Percentiles rank a stretch among this genome's conserved stretches.
phyloP scores from a whole-genome alignment of 2,888 invertebrate species.

The Seira ritae region DNA sequence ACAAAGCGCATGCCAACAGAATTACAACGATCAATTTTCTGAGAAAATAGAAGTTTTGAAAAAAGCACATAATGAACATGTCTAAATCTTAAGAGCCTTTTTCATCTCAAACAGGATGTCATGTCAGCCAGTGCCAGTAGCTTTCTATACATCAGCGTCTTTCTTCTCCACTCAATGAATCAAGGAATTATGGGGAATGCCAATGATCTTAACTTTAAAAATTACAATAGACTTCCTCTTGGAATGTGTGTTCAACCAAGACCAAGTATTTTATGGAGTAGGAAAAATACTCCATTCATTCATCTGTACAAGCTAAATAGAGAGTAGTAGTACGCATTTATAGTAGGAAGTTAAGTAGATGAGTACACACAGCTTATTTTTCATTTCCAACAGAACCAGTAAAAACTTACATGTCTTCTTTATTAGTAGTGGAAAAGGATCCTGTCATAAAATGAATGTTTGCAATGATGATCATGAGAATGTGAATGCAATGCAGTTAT shows the following conservation, averaged over 20 bases:
- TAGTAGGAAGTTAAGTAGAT: too few relatives aligned
- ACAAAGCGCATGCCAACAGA: neutral
- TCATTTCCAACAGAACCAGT: neutral
- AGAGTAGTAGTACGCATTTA: neutral
- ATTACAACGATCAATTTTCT: neutral
- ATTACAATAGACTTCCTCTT: neutral
- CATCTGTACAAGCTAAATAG: neutral
- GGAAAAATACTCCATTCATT: neutral
- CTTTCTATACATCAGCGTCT: neutral
- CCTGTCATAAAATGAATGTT: constrained; percentile 2
- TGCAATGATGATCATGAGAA: constrained; percentile 3
- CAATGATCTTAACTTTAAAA: neutral
- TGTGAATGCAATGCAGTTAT: constrained; percentile 7
- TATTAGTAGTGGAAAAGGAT: neutral
- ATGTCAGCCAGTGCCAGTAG: neutral
- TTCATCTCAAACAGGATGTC: neutral
- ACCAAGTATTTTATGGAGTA: neutral
- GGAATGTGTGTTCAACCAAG: neutral
- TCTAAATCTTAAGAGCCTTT: neutral
- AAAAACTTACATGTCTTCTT: neutral
- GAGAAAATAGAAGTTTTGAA: neutral
- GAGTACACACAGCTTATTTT: too few relatives aligned
- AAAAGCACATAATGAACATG: neutral
- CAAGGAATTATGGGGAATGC: neutral
- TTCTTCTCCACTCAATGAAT: neutral